Percentiles rank a stretch among this genome's conserved stretches.
Evolutionary conservation across 2,797 vertebrate species (phyloP).

Genomic region (Danionella dracula): DNA sequence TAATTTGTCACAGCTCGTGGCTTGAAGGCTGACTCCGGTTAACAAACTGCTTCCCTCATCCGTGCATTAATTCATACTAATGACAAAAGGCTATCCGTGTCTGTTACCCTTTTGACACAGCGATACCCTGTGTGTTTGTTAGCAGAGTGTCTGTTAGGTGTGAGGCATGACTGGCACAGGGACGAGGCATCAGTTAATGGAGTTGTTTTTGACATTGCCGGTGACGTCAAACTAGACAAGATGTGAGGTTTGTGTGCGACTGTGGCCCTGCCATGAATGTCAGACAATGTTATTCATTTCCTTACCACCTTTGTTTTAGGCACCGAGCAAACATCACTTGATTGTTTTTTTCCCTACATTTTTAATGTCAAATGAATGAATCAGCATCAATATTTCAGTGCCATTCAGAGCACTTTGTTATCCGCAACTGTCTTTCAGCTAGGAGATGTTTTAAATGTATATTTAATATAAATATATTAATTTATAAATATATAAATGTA

Average conservation of each 20-base stretch:
- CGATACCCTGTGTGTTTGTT: slow-evolving; percentile 2
- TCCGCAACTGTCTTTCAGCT: no score
- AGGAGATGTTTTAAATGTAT: no score
- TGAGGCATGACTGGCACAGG: slow-evolving; percentile 23
- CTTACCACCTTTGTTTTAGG: slow-evolving; percentile 20
- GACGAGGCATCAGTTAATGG: slow-evolving; percentile 33
- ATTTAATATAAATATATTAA: no score
- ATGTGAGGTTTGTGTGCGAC: slow-evolving; percentile 36
- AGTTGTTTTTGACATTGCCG: slow-evolving; percentile 37
- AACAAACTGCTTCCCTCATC: slow-evolving; percentile 9
- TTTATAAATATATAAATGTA: no score
- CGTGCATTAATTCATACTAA: slow-evolving; percentile 13
- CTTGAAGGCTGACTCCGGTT: slow-evolving; percentile 5
- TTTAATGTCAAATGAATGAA: slow-evolving; percentile 23
- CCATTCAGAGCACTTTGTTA: no score
- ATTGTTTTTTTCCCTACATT: not conserved
- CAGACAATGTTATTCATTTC: slow-evolving; percentile 35
- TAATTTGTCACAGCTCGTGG: slow-evolving; percentile 18
- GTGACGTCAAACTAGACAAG: slow-evolving; percentile 36
- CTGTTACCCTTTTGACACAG: slow-evolving; percentile 34
- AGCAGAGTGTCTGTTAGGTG: slow-evolving; percentile 25
- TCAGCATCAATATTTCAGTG: slow-evolving; percentile 6
- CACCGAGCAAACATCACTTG: not conserved
- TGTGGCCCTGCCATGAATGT: slow-evolving; percentile 33
- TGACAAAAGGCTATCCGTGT: slow-evolving; percentile 13